A percentile compares a stretch with the other conserved stretches of the same genome.
These are phyloP conservation scores for Sinonovacula constricta DNA, from an alignment of 1,140 invertebrate genomes.

Conservation along the genomic window DNA sequence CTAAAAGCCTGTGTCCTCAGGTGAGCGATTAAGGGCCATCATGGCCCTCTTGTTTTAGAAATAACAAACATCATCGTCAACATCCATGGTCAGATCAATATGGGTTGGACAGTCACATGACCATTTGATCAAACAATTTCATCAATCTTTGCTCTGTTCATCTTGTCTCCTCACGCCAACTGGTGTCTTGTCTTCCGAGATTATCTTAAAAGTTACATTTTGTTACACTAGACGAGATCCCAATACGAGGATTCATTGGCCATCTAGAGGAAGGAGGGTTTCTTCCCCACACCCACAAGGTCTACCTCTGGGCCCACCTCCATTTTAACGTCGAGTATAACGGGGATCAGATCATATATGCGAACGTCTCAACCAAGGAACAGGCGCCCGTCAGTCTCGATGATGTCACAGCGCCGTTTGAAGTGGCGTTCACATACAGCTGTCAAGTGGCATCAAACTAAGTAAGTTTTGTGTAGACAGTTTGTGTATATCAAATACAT, in stretches of 20 bases:
- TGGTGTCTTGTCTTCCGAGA: no score
- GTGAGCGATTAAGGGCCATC: no score
- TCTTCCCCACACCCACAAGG: conserved; percentile 80
- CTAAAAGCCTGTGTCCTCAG: no score
- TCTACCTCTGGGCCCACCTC: conserved; percentile 80
- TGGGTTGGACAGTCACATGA: background rate
- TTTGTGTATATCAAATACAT: no score
- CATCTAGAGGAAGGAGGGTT: conserved; percentile 81
- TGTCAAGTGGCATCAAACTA: conserved; percentile 79
- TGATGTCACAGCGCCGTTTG: conserved; percentile 73
- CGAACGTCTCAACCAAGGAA: conserved; percentile 80
- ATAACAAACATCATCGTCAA: no score
- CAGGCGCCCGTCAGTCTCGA: conserved; percentile 77
- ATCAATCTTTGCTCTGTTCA: background rate
- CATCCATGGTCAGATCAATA: no score
- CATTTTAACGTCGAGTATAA: conserved; percentile 81
- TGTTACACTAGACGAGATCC: conserved; percentile 81
- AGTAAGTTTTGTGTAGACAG: conserved; percentile 74
- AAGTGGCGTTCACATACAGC: conserved; percentile 79
- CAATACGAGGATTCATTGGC: conserved; percentile 81
- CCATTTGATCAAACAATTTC: no score
- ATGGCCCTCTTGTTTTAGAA: no score
- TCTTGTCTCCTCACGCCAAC: no score
- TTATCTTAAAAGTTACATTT: no score
- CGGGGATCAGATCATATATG: conserved; percentile 80